Percentiles rank a stretch among this genome's conserved stretches.
phyloP scores from a whole-genome alignment of 2,113 vertebrate genomes.

The Ginglymostoma cirratum region DNA sequence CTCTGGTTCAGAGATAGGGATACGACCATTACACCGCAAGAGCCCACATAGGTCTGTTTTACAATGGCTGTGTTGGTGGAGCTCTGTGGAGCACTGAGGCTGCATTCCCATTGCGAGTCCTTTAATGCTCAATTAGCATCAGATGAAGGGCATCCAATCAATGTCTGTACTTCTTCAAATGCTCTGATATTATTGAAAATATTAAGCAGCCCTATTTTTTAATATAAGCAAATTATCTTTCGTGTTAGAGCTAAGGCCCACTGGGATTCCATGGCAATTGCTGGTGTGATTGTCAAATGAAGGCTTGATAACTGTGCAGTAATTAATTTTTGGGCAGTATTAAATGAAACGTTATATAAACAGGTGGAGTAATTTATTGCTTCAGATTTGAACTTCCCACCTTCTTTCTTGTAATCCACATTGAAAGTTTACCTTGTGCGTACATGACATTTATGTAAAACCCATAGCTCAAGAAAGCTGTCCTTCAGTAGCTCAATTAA shows the following conservation, averaged over 20 bases:
- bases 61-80: not conserved
- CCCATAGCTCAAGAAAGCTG: not conserved
- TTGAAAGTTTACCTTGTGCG: not conserved
- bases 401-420: not conserved
- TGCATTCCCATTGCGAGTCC: not conserved
- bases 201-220: not conserved
- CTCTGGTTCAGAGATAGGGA: no score
- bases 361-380: not conserved
- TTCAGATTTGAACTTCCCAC: constrained; percentile 4
- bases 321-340: not conserved
- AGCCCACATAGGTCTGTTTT: not conserved
- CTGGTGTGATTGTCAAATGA: not conserved
- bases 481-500: not conserved
- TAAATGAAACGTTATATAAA: not conserved
- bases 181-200: not conserved
- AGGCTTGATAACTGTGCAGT: not conserved
- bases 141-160: not conserved
- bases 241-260: not conserved
- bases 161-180: not conserved
- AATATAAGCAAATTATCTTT: not conserved
- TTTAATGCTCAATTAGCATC: no score
- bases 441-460: not conserved
- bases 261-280: not conserved
- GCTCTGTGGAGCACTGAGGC: not conserved
- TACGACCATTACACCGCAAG: no score